Evolutionary conservation across 2,797 vertebrate genomes (phyloP).

Genomic region (Spinibarbus caldwelli): DNA sequence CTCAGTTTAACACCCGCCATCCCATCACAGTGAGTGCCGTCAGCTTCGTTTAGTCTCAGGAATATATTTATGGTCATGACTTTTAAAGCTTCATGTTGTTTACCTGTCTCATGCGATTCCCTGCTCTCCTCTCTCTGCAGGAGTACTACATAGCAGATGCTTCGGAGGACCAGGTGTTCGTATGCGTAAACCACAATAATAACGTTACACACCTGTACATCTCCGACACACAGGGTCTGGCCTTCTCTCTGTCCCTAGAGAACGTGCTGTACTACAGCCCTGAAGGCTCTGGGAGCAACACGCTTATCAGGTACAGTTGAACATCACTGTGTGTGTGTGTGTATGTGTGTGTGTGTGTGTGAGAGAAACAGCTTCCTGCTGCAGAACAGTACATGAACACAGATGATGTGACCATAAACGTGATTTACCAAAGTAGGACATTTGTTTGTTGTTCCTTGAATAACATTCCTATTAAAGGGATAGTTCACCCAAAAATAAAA

Average conservation of each 20-base stretch:
- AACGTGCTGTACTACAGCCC: constrained; percentile 95
- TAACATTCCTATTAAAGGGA: background rate
- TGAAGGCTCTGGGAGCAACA: constrained; percentile 90
- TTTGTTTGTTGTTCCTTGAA: background rate
- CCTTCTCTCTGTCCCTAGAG: constrained; percentile 93
- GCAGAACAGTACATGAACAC: background rate
- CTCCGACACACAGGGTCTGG: constrained; percentile 92
- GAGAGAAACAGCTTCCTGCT: background rate
- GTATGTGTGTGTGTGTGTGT: no score
- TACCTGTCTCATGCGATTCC: background rate
- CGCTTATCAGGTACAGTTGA: constrained; percentile 87
- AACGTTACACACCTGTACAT: constrained; percentile 95
- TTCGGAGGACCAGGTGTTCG: constrained; percentile 97
- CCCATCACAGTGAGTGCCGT: constrained; percentile 88
- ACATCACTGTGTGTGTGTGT: constrained; percentile 1
- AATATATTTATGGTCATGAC: constrained; percentile 64
- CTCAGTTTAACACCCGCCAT: constrained; percentile 95
- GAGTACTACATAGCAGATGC: constrained; percentile 96
- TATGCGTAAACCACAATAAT: constrained; percentile 93
- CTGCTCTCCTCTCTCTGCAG: constrained; percentile 73
- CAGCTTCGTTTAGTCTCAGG: background rate
- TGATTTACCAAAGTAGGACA: constrained; percentile 3
- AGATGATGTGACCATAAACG: background rate
- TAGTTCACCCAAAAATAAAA: background rate
- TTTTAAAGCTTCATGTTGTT: constrained; percentile 1